phyloP scores from a whole-genome alignment of 2,797 vertebrate species.

The Spondyliosoma cantharus region DNA sequence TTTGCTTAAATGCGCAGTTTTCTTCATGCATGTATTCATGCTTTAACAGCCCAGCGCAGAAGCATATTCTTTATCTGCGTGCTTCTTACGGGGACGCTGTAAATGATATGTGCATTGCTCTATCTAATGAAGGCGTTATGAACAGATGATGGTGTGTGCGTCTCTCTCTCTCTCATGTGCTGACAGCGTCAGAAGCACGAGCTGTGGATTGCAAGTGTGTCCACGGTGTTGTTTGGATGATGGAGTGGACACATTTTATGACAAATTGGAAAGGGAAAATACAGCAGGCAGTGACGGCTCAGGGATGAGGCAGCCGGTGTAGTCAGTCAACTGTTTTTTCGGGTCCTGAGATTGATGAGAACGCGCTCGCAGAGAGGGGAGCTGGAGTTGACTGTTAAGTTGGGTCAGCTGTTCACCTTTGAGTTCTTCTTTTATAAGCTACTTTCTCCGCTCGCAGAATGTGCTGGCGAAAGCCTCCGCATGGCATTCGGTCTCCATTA shows the following conservation, averaged over 20 bases:
- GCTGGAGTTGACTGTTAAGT: background rate
- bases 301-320: constrained; percentile 53
- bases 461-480: background rate
- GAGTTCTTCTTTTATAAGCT: background rate
- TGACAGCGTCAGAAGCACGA: constrained; percentile 58
- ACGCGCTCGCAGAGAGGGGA: constrained; percentile 16
- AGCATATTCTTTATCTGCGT: constrained; percentile 10
- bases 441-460: background rate
- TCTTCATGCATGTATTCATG: constrained; percentile 11
- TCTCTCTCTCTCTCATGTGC: constrained; percentile 56
- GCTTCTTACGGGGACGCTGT: background rate
- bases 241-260: constrained; percentile 69
- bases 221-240: constrained; percentile 60
- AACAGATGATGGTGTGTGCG: constrained; percentile 55
- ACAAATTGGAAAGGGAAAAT: constrained; percentile 71
- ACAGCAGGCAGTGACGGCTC: constrained; percentile 58
- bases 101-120: constrained; percentile 1
- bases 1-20: constrained; percentile 23
- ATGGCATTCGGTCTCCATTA: constrained; percentile 5
- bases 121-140: constrained; percentile 48
- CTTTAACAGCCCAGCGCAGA: background rate
- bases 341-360: constrained; percentile 57
- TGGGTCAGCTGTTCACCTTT: background rate
- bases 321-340: constrained; percentile 60
- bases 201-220: constrained; percentile 48